phyloP scores from a whole-genome alignment of 2,797 vertebrate genomes.

The Momotus momota region DNA sequence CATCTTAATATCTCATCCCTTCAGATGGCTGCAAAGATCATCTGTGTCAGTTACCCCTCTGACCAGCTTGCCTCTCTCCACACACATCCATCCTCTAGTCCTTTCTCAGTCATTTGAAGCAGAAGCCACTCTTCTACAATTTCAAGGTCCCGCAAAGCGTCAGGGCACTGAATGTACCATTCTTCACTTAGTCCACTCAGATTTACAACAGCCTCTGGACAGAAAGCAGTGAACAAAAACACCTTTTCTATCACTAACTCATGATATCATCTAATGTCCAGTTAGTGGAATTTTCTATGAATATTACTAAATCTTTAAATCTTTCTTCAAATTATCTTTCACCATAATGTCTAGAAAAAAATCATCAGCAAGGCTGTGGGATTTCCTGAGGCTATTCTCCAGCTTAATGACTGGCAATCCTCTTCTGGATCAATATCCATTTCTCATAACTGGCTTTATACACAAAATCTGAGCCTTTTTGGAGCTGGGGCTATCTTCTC shows the following conservation, averaged over 20 bases:
- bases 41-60: not conserved
- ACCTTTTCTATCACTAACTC: not conserved
- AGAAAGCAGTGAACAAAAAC: constrained; percentile 18
- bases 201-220: not conserved
- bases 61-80: not conserved
- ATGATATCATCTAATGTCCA: not conserved
- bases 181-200: not conserved
- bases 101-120: not conserved
- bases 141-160: not conserved
- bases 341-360: not conserved
- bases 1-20: not conserved
- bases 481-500: not conserved
- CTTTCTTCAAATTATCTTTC: constrained; percentile 14
- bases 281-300: not conserved
- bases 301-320: constrained; percentile 35
- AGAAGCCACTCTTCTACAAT: not conserved
- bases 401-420: not conserved
- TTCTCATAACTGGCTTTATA: not conserved
- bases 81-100: not conserved
- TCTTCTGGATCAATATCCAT: not conserved
- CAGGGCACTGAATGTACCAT: not conserved
- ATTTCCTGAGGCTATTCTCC: constrained; percentile 2
- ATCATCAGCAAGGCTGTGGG: not conserved
- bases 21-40: not conserved
- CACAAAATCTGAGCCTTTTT: not conserved